Conservation (phyloP, 2,797 vertebrate species). For the Amphiprion clarkii region DNA sequence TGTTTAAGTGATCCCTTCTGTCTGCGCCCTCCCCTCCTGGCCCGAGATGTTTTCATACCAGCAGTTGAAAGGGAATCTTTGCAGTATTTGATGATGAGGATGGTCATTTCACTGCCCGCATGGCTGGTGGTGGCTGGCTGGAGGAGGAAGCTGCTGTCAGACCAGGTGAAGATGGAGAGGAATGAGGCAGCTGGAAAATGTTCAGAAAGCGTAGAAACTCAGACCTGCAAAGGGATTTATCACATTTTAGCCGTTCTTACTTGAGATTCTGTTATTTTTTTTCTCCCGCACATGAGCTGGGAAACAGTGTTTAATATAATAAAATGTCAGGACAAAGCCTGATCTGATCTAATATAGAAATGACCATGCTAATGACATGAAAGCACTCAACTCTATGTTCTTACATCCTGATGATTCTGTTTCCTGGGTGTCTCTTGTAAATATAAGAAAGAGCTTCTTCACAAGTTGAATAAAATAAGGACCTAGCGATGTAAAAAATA, state of each 20-base stretch:
- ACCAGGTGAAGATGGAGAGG: conserved; percentile 55
- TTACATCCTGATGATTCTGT: too few relatives aligned
- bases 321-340: too few relatives aligned
- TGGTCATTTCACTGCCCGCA: conserved; percentile 79
- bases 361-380: too few relatives aligned
- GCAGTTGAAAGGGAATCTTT: conserved; percentile 70
- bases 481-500: too few relatives aligned
- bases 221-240: neutral
- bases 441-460: too few relatives aligned
- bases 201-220: neutral
- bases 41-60: conserved; percentile 75
- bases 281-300: neutral
- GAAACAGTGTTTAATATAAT: neutral
- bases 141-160: conserved; percentile 19
- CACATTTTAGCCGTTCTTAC: neutral
- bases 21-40: conserved; percentile 75
- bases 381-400: too few relatives aligned
- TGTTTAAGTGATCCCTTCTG: conserved; percentile 80
- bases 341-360: too few relatives aligned
- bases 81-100: conserved; percentile 72
- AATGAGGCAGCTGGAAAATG: neutral
- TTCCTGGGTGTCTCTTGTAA: too few relatives aligned
- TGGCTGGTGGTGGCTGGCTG: conserved; percentile 21
- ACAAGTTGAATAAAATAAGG: too few relatives aligned
- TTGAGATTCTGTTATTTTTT: neutral